A percentile compares a stretch with the other conserved stretches of the same genome.
Conservation (phyloP, 92 coral and sea anemone species). For the Montipora capitata region DNA sequence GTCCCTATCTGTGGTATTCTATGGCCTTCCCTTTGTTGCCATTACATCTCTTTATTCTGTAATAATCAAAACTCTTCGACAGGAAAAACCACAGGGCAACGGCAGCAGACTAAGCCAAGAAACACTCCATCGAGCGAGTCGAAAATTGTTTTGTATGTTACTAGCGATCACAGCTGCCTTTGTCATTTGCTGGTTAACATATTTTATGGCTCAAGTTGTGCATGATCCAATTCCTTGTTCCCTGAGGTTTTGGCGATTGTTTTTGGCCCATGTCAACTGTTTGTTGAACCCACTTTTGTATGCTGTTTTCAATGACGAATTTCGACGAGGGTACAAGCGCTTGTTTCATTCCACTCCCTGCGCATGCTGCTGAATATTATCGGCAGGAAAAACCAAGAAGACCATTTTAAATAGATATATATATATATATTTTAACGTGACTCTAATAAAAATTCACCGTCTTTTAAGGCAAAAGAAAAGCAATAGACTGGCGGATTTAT, state of each 20-base stretch:
- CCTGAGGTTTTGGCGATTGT: constrained; percentile 51
- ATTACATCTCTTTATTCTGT: constrained; percentile 33
- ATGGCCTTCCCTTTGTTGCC: constrained; percentile 47
- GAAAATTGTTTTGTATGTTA: constrained; percentile 56
- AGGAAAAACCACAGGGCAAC: neutral
- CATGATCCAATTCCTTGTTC: constrained; percentile 24
- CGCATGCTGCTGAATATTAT: neutral
- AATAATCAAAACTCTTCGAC: constrained; percentile 12
- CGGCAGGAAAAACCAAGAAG: neutral
- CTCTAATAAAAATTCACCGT: too few relatives aligned
- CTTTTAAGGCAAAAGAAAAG: too few relatives aligned
- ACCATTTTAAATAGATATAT: too few relatives aligned
- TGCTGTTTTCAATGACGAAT: constrained; percentile 49
- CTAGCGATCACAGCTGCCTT: constrained; percentile 60
- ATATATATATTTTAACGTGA: too few relatives aligned
- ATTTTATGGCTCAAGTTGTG: constrained; percentile 58
- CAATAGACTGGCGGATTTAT: too few relatives aligned
- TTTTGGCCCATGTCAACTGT: constrained; percentile 74
- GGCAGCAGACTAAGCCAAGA: neutral
- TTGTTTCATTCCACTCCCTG: neutral
- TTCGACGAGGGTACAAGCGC: constrained; percentile 57
- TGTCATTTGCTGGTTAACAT: constrained; percentile 64
- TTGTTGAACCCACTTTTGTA: constrained; percentile 64
- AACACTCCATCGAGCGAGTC: constrained; percentile 42
- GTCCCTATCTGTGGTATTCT: constrained; percentile 31